phyloP scores from a whole-genome alignment of 1,140 invertebrate genomes.

The Saccostrea cuccullata region DNA sequence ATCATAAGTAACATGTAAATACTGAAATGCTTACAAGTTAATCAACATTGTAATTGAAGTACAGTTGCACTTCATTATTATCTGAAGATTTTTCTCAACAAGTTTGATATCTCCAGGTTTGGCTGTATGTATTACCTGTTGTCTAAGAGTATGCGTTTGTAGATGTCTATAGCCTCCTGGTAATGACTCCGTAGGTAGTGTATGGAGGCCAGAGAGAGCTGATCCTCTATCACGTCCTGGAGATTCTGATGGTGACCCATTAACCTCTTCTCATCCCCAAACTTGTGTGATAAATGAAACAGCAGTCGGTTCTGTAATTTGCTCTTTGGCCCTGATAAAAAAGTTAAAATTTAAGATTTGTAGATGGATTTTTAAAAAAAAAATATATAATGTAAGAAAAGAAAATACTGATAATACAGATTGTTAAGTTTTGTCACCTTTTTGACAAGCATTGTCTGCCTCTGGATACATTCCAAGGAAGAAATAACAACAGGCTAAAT shows the following conservation, averaged over 20 bases:
- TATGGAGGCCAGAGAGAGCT: conserved; percentile 96
- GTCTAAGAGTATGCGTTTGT: conserved; percentile 95
- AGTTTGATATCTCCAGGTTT: too few relatives aligned
- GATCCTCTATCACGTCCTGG: conserved; percentile 94
- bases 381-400: background rate
- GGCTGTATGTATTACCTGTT: conserved; percentile 85
- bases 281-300: conserved; percentile 96
- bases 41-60: too few relatives aligned
- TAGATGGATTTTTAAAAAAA: background rate
- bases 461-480: conserved; percentile 92
- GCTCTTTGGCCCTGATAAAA: conserved; percentile 75
- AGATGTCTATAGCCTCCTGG: conserved; percentile 99
- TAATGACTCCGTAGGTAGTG: conserved; percentile 97
- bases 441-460: conserved; percentile 80
- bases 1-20: too few relatives aligned
- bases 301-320: conserved; percentile 86
- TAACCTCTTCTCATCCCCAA: conserved; percentile 90
- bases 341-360: background rate
- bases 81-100: too few relatives aligned
- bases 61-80: too few relatives aligned
- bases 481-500: conserved; percentile 96
- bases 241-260: conserved; percentile 90
- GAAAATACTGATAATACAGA: background rate
- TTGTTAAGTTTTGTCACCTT: conserved; percentile 69
- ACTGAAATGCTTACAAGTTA: too few relatives aligned